Conservation (phyloP, 2,888 invertebrate species). For the Bembecia ichneumoniformis region DNA sequence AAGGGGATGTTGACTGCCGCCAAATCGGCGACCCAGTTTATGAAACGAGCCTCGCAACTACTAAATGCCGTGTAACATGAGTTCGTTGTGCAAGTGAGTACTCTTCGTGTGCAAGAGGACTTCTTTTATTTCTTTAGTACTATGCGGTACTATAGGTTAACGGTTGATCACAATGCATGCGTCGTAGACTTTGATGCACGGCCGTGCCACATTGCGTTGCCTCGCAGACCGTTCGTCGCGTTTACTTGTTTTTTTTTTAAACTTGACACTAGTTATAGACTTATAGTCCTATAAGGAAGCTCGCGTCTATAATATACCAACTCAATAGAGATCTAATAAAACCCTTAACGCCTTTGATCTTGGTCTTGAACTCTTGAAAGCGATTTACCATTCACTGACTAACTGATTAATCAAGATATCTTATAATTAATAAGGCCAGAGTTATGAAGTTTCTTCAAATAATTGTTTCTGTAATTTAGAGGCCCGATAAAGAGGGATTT, state of each 20-base stretch:
- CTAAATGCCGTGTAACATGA: neutral
- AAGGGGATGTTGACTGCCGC: neutral
- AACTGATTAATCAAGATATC: too few relatives aligned
- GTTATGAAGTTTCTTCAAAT: too few relatives aligned
- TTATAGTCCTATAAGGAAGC: too few relatives aligned
- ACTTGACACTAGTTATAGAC: conserved; percentile 4
- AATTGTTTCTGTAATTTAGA: too few relatives aligned
- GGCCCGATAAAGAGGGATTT: too few relatives aligned
- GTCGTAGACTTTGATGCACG: conserved; percentile 34
- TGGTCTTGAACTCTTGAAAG: too few relatives aligned
- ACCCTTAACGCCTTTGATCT: too few relatives aligned
- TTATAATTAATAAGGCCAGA: too few relatives aligned
- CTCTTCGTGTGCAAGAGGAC: neutral
- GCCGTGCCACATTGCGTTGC: conserved; percentile 41
- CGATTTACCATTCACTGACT: too few relatives aligned
- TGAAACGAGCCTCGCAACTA: neutral
- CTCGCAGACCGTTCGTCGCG: conserved; percentile 12
- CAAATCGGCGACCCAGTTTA: neutral
- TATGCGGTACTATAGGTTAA: conserved; percentile 26
- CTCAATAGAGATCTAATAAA: conserved; percentile 3
- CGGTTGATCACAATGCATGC: conserved; percentile 58
- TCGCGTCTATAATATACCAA: neutral
- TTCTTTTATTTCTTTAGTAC: neutral
- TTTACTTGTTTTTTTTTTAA: conserved; percentile 11
- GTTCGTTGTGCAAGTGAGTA: neutral